Conservation (phyloP, 1,140 invertebrate genomes). For the Caenorhabditis tropicalis region DNA sequence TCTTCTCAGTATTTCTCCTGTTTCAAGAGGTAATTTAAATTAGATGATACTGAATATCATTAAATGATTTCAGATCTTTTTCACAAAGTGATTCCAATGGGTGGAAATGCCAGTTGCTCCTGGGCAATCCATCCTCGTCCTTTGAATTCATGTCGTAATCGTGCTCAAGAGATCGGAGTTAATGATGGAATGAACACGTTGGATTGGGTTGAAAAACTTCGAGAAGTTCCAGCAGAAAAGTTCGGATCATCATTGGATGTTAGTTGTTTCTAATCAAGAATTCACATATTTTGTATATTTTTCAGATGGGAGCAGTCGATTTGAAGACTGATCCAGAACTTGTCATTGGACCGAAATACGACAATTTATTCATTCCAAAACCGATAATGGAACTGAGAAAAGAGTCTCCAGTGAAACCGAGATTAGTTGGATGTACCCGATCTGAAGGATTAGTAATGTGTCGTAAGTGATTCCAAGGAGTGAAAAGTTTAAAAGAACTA, state of each 20-base stretch:
- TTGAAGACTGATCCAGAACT: background rate
- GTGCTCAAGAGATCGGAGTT: conserved; percentile 18
- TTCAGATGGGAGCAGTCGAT: conserved; percentile 34
- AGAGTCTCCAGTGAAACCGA: conserved; percentile 58
- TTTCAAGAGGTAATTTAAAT: conserved; percentile 49
- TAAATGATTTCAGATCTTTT: conserved; percentile 57
- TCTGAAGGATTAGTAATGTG: conserved; percentile 62
- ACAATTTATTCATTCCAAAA: conserved; percentile 16
- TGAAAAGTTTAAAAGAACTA: background rate
- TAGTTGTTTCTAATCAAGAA: background rate
- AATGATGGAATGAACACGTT: conserved; percentile 4
- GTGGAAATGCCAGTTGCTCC: conserved; percentile 53
- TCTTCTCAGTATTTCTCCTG: conserved; percentile 47
- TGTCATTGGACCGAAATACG: background rate
- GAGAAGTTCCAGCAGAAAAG: conserved; percentile 21
- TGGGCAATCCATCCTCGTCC: conserved; percentile 47
- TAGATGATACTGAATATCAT: background rate
- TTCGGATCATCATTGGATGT: background rate
- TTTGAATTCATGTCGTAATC: background rate
- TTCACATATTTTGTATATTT: no score
- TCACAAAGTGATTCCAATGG: conserved; percentile 60
- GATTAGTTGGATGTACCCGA: conserved; percentile 60
- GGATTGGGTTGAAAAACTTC: background rate
- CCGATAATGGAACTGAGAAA: conserved; percentile 60
- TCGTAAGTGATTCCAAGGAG: background rate